A percentile compares a stretch with the other conserved stretches of the same genome.
Conservation (phyloP, 2,113 vertebrate species). For the Scomber scombrus region DNA sequence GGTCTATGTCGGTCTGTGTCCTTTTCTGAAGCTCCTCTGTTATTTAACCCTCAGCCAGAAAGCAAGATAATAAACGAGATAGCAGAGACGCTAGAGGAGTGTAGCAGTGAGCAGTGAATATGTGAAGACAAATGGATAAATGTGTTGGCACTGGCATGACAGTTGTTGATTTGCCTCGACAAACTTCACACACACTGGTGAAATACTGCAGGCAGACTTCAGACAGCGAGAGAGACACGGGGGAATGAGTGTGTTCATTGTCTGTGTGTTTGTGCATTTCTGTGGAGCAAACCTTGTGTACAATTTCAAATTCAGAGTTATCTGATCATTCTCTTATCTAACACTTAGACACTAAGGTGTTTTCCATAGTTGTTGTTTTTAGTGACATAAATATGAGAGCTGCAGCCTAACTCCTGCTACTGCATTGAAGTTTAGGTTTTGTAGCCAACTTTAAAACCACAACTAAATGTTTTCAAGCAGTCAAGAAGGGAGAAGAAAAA, state of each 20-base stretch:
- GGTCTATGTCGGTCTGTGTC: background rate
- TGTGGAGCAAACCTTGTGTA: background rate
- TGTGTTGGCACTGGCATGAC: slow-evolving; percentile 25
- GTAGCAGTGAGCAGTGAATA: background rate
- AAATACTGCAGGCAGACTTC: slow-evolving; percentile 76
- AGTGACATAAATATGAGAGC: background rate
- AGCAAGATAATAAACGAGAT: background rate
- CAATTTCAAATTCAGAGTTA: background rate
- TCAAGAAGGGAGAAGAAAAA: too few relatives aligned
- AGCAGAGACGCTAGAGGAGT: background rate
- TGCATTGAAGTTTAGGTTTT: too few relatives aligned
- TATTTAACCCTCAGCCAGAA: background rate
- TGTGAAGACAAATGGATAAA: slow-evolving; percentile 48
- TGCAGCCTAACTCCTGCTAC: background rate
- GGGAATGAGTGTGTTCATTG: slow-evolving; percentile 18
- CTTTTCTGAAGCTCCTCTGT: background rate
- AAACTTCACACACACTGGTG: slow-evolving; percentile 64
- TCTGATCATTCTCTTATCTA: background rate
- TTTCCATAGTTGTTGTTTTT: background rate
- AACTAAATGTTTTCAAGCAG: background rate
- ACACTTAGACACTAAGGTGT: background rate
- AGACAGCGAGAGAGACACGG: slow-evolving; percentile 51
- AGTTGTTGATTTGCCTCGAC: slow-evolving; percentile 24
- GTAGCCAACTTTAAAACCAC: background rate
- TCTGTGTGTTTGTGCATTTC: background rate